Percentiles rank a stretch among this genome's conserved stretches.
phyloP scores from a whole-genome alignment of 2,113 vertebrate genomes.

The Protomyctophum bolini region DNA sequence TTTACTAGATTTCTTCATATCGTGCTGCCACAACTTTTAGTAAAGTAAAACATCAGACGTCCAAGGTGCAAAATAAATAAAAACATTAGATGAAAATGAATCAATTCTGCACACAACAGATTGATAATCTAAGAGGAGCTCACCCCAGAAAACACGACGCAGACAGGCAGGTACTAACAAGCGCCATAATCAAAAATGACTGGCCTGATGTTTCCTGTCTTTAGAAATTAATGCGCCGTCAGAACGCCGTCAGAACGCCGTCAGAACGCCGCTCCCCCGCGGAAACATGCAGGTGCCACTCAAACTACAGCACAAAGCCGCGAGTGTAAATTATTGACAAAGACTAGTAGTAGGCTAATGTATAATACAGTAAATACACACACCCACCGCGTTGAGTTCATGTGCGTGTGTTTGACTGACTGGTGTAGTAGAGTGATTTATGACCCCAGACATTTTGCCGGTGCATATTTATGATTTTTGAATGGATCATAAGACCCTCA shows the following conservation, averaged over 20 bases:
- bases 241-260: conserved; percentile 30
- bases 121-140: conserved; percentile 29
- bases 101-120: conserved; percentile 23
- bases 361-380: not conserved
- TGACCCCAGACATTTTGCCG: no score
- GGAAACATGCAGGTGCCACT: conserved; percentile 60
- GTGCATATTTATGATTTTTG: no score
- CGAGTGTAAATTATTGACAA: conserved; percentile 61
- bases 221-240: conserved; percentile 55
- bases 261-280: conserved; percentile 39
- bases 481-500: no score
- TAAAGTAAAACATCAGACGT: no score
- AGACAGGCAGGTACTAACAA: conserved; percentile 33
- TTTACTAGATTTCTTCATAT: no score
- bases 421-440: no score
- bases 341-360: not conserved
- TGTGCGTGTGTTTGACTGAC: no score
- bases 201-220: conserved; percentile 43
- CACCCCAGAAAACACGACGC: conserved; percentile 37
- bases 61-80: conserved; percentile 22
- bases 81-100: conserved; percentile 22
- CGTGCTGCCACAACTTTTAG: no score
- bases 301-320: conserved; percentile 39
- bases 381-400: no score
- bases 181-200: conserved; percentile 51